phyloP scores from a whole-genome alignment of 2,888 invertebrate genomes.

The Syrista parreyssii region DNA sequence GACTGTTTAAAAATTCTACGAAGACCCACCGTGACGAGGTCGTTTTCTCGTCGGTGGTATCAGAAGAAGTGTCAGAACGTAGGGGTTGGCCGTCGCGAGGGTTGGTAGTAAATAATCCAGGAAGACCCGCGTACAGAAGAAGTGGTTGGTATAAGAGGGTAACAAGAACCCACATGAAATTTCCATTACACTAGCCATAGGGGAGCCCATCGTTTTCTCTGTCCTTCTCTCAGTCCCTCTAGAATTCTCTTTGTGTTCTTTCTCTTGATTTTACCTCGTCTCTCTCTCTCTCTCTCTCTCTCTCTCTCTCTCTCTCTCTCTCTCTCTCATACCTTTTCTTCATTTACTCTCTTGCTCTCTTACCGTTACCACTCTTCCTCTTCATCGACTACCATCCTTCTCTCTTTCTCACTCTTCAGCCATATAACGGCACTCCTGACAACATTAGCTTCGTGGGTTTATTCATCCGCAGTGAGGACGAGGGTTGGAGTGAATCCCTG shows the following conservation, averaged over 20 bases:
- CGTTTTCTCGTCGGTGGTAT: neutral
- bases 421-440: slow-evolving; percentile 6
- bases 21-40: neutral
- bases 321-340: neutral
- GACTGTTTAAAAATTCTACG: neutral
- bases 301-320: neutral
- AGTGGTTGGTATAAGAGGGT: neutral
- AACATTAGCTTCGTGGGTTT: slow-evolving; percentile 28
- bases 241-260: neutral
- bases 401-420: neutral
- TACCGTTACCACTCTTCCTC: neutral
- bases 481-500: slow-evolving; percentile 16
- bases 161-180: neutral
- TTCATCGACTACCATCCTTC: neutral
- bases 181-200: neutral
- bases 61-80: neutral
- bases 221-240: neutral
- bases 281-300: slow-evolving; percentile 4
- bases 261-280: neutral
- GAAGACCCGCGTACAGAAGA: neutral
- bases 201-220: neutral
- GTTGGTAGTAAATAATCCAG: neutral
- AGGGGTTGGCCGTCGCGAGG: neutral
- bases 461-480: slow-evolving; percentile 42
- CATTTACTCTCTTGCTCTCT: slow-evolving; percentile 2